These are phyloP conservation scores for Progne subis DNA, from an alignment of 2,113 vertebrate species.

Conservation along the genomic window DNA sequence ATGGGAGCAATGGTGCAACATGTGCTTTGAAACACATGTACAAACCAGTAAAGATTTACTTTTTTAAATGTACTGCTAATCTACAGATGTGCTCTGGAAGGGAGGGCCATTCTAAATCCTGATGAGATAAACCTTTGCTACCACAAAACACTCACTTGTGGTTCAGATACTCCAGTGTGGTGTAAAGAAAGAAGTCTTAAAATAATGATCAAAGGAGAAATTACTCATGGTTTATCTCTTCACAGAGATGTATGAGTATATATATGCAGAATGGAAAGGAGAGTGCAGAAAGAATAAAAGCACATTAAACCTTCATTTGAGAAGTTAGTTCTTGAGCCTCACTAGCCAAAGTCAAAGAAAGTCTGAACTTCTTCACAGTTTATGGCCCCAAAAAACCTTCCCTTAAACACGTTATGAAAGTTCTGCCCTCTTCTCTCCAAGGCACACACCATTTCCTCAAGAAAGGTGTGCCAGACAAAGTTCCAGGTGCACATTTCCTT, in stretches of 20 bases:
- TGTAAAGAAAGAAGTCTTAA: neutral
- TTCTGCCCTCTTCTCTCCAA: neutral
- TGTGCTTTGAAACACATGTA: neutral
- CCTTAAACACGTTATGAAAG: neutral
- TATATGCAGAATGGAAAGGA: neutral
- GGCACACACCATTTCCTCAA: neutral
- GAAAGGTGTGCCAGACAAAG: neutral
- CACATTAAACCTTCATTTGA: neutral
- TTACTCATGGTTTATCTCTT: neutral
- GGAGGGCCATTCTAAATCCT: neutral
- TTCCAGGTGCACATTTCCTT: neutral
- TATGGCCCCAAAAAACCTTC: neutral
- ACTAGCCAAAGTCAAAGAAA: neutral
- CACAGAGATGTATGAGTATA: neutral
- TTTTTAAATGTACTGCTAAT: neutral
- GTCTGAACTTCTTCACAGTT: neutral
- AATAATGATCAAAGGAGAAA: neutral
- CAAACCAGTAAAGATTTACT: neutral
- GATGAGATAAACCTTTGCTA: neutral
- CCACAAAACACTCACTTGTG: neutral
- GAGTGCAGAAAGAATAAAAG: neutral
- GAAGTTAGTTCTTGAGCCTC: neutral
- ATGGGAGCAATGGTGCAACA: neutral
- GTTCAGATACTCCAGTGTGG: neutral
- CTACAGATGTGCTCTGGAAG: neutral